Percentiles rank a stretch among this genome's conserved stretches.
Conservation (phyloP, 1,140 invertebrate genomes). For the Drosophila serrata region DNA sequence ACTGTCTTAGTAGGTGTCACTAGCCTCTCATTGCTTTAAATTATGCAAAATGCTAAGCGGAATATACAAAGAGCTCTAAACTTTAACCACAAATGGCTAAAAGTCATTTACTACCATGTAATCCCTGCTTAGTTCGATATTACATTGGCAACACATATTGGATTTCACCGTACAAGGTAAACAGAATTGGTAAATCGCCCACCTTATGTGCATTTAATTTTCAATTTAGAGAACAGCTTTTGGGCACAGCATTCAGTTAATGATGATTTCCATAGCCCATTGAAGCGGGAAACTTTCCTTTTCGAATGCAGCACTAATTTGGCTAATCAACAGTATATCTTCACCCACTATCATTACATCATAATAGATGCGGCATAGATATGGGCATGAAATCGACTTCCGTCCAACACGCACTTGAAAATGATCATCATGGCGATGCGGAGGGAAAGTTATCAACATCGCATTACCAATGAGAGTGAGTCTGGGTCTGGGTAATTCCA, state of each 20-base stretch:
- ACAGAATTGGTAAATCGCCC: constrained; percentile 47
- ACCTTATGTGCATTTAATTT: constrained; percentile 52
- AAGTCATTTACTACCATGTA: constrained; percentile 33
- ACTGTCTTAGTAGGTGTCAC: constrained; percentile 17
- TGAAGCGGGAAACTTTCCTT: constrained; percentile 48
- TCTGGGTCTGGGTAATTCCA: constrained; percentile 62
- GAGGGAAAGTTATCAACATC: constrained; percentile 67
- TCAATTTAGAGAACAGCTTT: constrained; percentile 46
- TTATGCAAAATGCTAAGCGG: constrained; percentile 1
- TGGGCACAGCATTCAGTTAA: constrained; percentile 14
- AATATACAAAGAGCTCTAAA: constrained; percentile 6
- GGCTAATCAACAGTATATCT: constrained; percentile 33
- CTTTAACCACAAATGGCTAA: constrained; percentile 29
- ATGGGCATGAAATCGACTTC: constrained; percentile 56
- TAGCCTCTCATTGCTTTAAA: constrained; percentile 28
- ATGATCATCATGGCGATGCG: background rate
- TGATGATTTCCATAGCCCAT: constrained; percentile 47
- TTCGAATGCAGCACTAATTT: constrained; percentile 43
- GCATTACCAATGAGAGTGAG: constrained; percentile 57
- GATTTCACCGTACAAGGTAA: constrained; percentile 48
- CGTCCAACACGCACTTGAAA: constrained; percentile 49
- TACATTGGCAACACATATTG: constrained; percentile 6
- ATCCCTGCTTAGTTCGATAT: constrained; percentile 2
- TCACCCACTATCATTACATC: constrained; percentile 71
- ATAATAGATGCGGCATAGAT: constrained; percentile 42